Percentiles rank a stretch among this genome's conserved stretches.
Conservation (phyloP, 2,888 invertebrate species). For the Muscina levida region DNA sequence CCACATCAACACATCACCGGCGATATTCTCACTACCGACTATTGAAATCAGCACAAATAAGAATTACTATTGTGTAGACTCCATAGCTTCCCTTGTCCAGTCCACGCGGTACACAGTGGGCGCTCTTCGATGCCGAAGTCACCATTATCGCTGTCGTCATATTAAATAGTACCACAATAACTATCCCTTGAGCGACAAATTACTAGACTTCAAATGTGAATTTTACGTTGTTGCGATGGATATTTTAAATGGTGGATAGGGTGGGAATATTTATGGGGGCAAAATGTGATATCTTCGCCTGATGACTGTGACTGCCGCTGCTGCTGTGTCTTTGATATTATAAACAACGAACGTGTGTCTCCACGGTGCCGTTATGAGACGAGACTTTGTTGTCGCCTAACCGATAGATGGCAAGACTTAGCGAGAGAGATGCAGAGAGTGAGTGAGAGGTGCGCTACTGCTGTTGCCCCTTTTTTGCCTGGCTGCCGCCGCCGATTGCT, state of each 20-base stretch:
- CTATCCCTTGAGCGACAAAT: slow-evolving; percentile 59
- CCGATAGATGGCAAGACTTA: too few relatives aligned
- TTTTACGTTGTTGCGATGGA: slow-evolving; percentile 45
- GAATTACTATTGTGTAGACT: neutral
- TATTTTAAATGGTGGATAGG: neutral
- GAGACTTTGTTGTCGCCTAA: slow-evolving; percentile 59
- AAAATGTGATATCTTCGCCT: neutral
- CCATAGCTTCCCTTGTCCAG: neutral
- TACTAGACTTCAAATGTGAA: slow-evolving; percentile 49
- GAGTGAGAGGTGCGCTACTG: slow-evolving; percentile 2
- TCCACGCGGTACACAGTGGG: neutral
- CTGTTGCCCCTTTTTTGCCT: slow-evolving; percentile 1
- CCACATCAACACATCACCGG: slow-evolving; percentile 29
- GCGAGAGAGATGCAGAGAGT: slow-evolving; percentile 1
- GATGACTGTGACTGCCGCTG: slow-evolving; percentile 13
- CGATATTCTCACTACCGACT: slow-evolving; percentile 1
- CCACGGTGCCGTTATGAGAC: slow-evolving; percentile 55
- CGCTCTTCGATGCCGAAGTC: slow-evolving; percentile 21
- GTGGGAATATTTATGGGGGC: neutral
- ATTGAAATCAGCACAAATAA: slow-evolving; percentile 17
- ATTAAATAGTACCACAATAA: slow-evolving; percentile 63
- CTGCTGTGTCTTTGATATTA: slow-evolving; percentile 37
- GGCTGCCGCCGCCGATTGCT: slow-evolving; percentile 27
- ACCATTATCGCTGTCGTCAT: slow-evolving; percentile 52
- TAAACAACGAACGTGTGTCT: slow-evolving; percentile 59